Percentiles rank a stretch among this genome's conserved stretches.
Evolutionary conservation across 2,797 vertebrate species (phyloP).

Genomic region (Rallus crepitans): DNA sequence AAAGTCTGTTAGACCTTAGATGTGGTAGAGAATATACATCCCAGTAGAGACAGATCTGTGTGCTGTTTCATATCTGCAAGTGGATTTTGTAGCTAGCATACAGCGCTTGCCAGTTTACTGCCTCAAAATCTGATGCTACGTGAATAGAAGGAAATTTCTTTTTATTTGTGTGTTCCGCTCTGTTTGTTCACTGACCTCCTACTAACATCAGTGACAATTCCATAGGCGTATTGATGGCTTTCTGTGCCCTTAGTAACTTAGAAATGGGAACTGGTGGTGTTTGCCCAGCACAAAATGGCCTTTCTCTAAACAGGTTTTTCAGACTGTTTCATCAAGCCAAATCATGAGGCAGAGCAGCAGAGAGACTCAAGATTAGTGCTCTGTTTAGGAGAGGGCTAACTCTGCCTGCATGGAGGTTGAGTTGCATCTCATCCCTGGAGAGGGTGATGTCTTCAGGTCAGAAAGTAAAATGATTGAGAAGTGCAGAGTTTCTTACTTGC

Average conservation of each 20-base stretch:
- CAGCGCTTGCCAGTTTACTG: not conserved
- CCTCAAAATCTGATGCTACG: not conserved
- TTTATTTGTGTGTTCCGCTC: not conserved
- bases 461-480: not conserved
- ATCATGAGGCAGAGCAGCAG: not conserved
- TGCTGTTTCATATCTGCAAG: not conserved
- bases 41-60: not conserved
- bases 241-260: not conserved
- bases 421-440: not conserved
- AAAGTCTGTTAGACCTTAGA: not conserved
- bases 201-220: not conserved
- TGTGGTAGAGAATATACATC: not conserved
- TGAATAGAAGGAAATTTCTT: not conserved
- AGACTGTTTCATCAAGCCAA: not conserved
- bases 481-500: not conserved
- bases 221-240: not conserved
- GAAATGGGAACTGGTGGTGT: not conserved
- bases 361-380: not conserved
- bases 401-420: not conserved
- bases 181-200: not conserved
- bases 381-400: not conserved
- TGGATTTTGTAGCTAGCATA: not conserved
- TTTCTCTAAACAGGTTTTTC: conserved; percentile 4
- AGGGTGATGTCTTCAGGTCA: not conserved
- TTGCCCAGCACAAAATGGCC: not conserved